These are phyloP conservation scores for Adelges cooleyi DNA, from an alignment of 1,140 invertebrate genomes.

Conservation along the genomic window DNA sequence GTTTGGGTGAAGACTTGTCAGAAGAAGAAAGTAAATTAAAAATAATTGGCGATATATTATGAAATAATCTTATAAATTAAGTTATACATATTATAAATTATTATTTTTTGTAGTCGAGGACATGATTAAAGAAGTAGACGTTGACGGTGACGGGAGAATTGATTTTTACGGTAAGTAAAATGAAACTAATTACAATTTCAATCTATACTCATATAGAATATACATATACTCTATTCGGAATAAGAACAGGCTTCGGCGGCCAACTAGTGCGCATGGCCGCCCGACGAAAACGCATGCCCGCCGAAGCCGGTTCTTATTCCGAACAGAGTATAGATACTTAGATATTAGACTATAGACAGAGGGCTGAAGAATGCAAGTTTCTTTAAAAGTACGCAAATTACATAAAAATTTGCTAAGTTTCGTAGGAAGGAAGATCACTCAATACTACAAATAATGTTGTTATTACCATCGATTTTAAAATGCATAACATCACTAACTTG, in stretches of 20 bases:
- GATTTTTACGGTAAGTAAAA: slow-evolving; percentile 73
- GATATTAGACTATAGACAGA: slow-evolving; percentile 8
- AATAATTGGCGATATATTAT: too few relatives aligned
- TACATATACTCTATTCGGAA: background rate
- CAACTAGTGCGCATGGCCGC: background rate
- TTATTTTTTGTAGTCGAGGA: slow-evolving; percentile 62
- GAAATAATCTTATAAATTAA: background rate
- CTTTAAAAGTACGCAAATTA: too few relatives aligned
- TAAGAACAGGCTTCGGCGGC: too few relatives aligned
- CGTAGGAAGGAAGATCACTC: too few relatives aligned
- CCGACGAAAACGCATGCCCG: background rate
- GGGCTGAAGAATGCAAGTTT: background rate
- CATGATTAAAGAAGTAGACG: slow-evolving; percentile 86
- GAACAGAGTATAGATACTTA: slow-evolving; percentile 28
- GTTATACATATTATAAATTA: background rate
- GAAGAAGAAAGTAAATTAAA: slow-evolving; percentile 67
- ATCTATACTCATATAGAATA: slow-evolving; percentile 18
- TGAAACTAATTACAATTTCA: background rate
- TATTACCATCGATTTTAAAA: too few relatives aligned
- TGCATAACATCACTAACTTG: too few relatives aligned
- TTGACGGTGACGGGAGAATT: slow-evolving; percentile 76
- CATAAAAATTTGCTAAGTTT: too few relatives aligned
- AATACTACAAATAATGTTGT: too few relatives aligned
- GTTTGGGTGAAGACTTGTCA: slow-evolving; percentile 68
- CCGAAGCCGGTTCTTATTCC: background rate